Conservation (phyloP, 2,113 vertebrate genomes). For the Pterocles burchelli region DNA sequence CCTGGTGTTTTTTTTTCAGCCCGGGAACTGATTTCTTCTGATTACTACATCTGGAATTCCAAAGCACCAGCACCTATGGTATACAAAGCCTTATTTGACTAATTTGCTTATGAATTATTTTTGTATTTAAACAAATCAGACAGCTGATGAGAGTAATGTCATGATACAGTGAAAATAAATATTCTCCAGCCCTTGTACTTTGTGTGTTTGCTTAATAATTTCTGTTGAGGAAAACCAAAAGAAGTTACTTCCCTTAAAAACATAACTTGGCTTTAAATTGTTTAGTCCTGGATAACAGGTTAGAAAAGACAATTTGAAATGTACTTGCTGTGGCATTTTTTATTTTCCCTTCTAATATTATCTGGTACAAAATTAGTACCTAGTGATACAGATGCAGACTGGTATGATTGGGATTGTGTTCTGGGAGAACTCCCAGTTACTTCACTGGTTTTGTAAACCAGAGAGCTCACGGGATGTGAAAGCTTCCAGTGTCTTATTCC, state of each 20-base stretch:
- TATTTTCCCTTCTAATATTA: not conserved
- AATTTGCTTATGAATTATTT: not conserved
- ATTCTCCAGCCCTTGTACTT: slow-evolving; percentile 10
- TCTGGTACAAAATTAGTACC: not conserved
- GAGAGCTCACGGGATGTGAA: not conserved
- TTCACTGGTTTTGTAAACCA: not conserved
- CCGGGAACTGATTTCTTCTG: slow-evolving; percentile 87
- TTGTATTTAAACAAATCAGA: slow-evolving; percentile 18
- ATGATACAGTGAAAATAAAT: slow-evolving; percentile 33
- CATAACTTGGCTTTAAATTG: not conserved
- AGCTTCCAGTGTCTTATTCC: not conserved
- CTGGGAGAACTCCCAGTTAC: not conserved
- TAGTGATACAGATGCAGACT: not conserved
- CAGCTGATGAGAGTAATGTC: not conserved
- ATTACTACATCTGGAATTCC: slow-evolving; percentile 96
- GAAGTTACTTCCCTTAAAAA: slow-evolving; percentile 7
- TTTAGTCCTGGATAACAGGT: not conserved
- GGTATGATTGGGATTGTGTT: not conserved
- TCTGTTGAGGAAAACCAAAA: not conserved
- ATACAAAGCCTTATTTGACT: slow-evolving; percentile 70
- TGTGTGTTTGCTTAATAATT: not conserved
- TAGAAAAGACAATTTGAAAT: slow-evolving; percentile 5
- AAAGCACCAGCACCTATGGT: slow-evolving; percentile 85
- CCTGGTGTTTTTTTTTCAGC: slow-evolving; percentile 69
- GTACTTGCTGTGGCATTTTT: not conserved